Evolutionary conservation across 2,888 invertebrate species (phyloP).

Genomic region (Cerastis rubricosa): DNA sequence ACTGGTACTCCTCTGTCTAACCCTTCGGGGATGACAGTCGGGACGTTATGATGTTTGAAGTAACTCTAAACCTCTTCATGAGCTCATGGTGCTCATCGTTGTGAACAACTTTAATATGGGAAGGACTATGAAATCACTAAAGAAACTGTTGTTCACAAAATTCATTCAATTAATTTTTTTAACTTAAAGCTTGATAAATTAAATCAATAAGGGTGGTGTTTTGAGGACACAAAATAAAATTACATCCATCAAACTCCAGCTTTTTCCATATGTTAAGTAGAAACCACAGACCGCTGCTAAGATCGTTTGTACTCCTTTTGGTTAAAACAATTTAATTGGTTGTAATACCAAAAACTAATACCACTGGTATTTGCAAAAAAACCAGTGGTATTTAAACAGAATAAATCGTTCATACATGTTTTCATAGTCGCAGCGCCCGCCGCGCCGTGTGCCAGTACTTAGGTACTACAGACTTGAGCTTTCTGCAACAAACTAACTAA

Average conservation of each 20-base stretch:
- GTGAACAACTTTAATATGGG: background rate
- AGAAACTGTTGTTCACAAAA: no score
- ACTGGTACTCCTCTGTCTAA: background rate
- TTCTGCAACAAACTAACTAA: background rate
- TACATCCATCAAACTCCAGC: no score
- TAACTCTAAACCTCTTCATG: no score
- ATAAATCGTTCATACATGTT: background rate
- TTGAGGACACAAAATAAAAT: background rate
- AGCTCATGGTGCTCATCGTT: background rate
- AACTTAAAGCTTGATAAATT: no score
- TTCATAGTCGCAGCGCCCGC: background rate
- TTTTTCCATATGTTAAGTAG: background rate
- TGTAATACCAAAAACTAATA: no score
- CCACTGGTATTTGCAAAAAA: no score
- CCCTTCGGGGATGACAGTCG: background rate
- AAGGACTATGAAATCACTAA: no score
- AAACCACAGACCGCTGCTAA: background rate
- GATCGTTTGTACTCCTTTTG: background rate
- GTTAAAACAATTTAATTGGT: background rate
- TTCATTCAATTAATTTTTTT: no score
- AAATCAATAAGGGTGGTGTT: background rate
- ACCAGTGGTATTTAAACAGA: no score
- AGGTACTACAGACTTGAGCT: background rate
- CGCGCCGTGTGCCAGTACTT: background rate
- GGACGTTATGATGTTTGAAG: background rate